A percentile compares a stretch with the other conserved stretches of the same genome.
Conservation (phyloP, 2,113 vertebrate genomes). For the Haplotaxodon microlepis region DNA sequence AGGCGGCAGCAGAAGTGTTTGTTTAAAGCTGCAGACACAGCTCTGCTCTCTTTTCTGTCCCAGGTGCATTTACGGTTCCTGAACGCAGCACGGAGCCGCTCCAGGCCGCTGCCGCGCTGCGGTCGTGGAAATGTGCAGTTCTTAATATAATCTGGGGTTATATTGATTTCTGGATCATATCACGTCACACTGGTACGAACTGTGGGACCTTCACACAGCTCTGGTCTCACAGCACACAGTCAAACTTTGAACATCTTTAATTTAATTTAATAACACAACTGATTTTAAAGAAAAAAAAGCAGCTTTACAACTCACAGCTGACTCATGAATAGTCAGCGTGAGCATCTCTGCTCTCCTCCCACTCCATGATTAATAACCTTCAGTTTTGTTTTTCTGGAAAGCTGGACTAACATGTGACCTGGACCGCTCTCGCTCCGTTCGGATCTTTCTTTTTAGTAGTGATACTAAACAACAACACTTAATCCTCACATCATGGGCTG, state of each 20-base stretch:
- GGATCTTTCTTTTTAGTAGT: neutral
- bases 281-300: rapidly evolving
- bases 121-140: rapidly evolving
- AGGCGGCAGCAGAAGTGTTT: neutral
- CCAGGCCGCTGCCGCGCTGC: neutral
- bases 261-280: neutral
- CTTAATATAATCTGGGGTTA: neutral
- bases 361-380: rapidly evolving
- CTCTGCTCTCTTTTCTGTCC: neutral
- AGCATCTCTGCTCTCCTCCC: neutral
- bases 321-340: neutral
- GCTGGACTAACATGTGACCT: neutral
- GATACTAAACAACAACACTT: neutral
- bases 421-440: neutral
- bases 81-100: neutral
- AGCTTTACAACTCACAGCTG: neutral
- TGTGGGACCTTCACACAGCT: neutral
- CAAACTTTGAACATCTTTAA: neutral
- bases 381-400: neutral
- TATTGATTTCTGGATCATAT: neutral
- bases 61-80: neutral
- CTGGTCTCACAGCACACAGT: neutral
- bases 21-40: neutral
- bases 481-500: neutral
- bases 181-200: neutral